These are phyloP conservation scores for Biston stratarius DNA, from an alignment of 2,888 invertebrate genomes.

Conservation along the genomic window DNA sequence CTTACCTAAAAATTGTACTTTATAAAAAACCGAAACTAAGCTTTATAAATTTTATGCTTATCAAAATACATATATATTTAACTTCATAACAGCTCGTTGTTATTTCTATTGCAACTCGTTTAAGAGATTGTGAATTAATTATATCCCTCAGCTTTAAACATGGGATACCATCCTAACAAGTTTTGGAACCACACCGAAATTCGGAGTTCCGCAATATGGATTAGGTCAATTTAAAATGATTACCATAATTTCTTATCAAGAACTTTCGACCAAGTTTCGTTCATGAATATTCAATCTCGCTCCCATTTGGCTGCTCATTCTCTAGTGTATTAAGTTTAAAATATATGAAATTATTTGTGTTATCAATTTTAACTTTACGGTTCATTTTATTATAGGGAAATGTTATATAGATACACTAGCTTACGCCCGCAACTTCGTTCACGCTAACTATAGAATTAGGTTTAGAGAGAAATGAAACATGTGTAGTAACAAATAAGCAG, in stretches of 20 bases:
- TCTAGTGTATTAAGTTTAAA: conserved; percentile 57
- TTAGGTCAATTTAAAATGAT: conserved; percentile 79
- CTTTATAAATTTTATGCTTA: not conserved
- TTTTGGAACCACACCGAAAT: conserved; percentile 59
- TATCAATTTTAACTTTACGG: conserved; percentile 28
- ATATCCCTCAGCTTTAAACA: conserved; percentile 46
- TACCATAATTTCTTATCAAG: conserved; percentile 78
- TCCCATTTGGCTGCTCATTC: conserved; percentile 62
- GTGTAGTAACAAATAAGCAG: no score
- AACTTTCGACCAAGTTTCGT: conserved; percentile 68
- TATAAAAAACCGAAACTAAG: no score
- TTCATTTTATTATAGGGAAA: conserved; percentile 15
- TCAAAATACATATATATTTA: not conserved
- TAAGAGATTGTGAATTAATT: conserved; percentile 67
- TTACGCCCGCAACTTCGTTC: no score
- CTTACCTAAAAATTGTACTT: no score
- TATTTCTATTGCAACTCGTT: conserved; percentile 19
- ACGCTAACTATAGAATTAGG: no score
- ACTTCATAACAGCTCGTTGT: conserved; percentile 11
- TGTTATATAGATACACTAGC: no score
- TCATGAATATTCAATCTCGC: conserved; percentile 72
- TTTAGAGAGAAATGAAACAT: no score
- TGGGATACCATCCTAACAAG: conserved; percentile 55
- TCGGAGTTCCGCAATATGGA: conserved; percentile 69
- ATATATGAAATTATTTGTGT: conserved; percentile 43